A percentile compares a stretch with the other conserved stretches of the same genome.
These are phyloP conservation scores for Monopterus albus DNA, from an alignment of 2,113 vertebrate species.

Conservation along the genomic window DNA sequence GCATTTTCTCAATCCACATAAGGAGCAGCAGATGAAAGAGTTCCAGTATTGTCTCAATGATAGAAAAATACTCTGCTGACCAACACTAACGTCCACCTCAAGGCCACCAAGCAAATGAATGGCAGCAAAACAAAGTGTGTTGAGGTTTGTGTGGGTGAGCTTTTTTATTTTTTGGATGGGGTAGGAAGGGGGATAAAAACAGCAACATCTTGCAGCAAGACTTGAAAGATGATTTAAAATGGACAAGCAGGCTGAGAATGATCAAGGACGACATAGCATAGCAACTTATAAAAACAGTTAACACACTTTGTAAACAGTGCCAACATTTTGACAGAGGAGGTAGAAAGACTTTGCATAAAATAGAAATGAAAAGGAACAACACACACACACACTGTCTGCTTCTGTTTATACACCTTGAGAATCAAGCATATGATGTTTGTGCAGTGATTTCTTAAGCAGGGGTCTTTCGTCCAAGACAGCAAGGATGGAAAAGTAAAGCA, in stretches of 20 bases:
- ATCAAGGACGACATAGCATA: background rate
- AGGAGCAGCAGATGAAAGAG: constrained; percentile 56
- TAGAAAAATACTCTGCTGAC: constrained; percentile 49
- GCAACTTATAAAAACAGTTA: background rate
- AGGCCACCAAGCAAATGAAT: constrained; percentile 34
- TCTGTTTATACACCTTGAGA: constrained; percentile 51
- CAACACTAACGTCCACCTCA: constrained; percentile 41
- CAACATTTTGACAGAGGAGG: background rate
- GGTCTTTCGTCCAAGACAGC: background rate
- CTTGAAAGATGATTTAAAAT: background rate
- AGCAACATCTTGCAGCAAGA: no score
- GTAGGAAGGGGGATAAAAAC: no score
- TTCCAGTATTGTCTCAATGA: constrained; percentile 55
- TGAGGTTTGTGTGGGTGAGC: background rate
- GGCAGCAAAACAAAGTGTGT: constrained; percentile 4
- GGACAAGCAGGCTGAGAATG: background rate
- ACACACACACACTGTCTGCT: background rate
- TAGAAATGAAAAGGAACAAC: background rate
- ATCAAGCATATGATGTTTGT: constrained; percentile 54
- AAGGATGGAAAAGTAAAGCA: background rate
- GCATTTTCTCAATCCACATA: constrained; percentile 25
- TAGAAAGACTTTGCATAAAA: background rate
- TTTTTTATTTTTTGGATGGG: no score
- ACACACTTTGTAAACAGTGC: constrained; percentile 7
- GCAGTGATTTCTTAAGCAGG: constrained; percentile 49